phyloP scores from a whole-genome alignment of 2,113 vertebrate genomes.

The Egretta garzetta region DNA sequence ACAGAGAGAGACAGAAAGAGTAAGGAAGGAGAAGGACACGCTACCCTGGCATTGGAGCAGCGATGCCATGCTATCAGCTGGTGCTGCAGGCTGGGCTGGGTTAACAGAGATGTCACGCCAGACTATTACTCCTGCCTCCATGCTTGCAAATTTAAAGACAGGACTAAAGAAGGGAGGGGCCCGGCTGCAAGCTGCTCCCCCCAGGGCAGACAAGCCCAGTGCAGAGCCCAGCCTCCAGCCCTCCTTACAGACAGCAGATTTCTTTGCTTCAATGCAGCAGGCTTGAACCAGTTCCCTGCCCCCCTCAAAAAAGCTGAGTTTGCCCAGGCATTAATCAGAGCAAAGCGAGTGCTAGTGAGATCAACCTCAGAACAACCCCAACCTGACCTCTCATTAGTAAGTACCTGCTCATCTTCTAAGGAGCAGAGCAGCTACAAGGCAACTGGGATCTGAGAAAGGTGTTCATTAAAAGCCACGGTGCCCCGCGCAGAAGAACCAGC shows the following conservation, averaged over 20 bases:
- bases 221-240: not conserved
- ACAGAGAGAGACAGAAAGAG: not conserved
- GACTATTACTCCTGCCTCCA: rapidly evolving
- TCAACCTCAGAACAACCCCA: not conserved
- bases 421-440: not conserved
- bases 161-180: not conserved
- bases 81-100: not conserved
- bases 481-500: not conserved
- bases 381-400: not conserved
- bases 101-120: not conserved
- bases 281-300: not conserved
- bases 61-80: not conserved
- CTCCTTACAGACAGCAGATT: rapidly evolving
- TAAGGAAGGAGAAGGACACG: not conserved
- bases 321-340: not conserved
- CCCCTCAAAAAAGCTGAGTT: not conserved
- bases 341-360: not conserved
- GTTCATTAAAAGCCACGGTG: not conserved
- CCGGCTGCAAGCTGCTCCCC: not conserved
- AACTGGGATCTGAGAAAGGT: not conserved
- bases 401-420: not conserved
- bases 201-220: rapidly evolving
- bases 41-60: rapidly evolving
- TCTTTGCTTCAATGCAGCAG: not conserved
- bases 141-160: not conserved